These are phyloP conservation scores for Bombus fervidus DNA, from an alignment of 1,140 invertebrate genomes.

Conservation along the genomic window DNA sequence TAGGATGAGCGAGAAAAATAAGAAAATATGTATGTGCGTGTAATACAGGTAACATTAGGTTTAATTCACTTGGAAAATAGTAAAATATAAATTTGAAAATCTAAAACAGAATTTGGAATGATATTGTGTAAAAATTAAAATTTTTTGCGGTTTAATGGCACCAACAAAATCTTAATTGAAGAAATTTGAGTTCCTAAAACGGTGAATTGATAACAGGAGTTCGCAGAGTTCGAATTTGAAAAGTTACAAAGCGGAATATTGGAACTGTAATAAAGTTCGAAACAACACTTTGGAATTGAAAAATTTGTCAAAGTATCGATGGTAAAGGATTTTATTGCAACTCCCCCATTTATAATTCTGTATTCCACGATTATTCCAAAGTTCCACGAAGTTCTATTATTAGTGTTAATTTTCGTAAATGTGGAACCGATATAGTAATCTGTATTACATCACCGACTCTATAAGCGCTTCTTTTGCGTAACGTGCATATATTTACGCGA, in stretches of 20 bases:
- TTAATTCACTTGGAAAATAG: no score
- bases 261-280: neutral
- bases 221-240: no score
- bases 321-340: neutral
- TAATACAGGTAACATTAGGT: no score
- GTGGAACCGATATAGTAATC: neutral
- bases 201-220: neutral
- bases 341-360: neutral
- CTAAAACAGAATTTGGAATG: no score
- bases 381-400: neutral
- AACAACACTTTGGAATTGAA: neutral
- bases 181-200: neutral
- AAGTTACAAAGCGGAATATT: no score
- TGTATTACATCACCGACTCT: slow-evolving; percentile 31
- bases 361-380: no score
- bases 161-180: neutral
- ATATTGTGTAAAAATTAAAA: neutral
- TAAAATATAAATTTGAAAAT: no score
- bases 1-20: no score
- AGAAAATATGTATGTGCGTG: no score
- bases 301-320: neutral
- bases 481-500: slow-evolving; percentile 4
- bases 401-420: neutral
- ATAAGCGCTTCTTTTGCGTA: slow-evolving; percentile 40
- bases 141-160: neutral